Conservation (phyloP, 2,888 invertebrate genomes). For the Drosophila paranaensis region DNA sequence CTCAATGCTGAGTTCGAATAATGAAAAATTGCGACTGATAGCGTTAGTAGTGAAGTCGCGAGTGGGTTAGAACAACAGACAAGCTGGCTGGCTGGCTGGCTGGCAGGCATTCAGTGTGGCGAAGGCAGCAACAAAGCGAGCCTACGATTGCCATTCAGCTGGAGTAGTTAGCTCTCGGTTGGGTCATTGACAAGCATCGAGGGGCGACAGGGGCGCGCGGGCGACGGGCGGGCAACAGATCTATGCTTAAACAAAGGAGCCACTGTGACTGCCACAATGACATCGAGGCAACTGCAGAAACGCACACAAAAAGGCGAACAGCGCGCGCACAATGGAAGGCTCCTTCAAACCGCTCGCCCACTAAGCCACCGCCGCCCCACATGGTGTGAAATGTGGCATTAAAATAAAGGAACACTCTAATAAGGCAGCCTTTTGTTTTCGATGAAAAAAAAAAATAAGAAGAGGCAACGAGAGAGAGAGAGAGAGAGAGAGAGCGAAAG, state of each 20-base stretch:
- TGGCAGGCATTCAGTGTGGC: not conserved
- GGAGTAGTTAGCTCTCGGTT: slow-evolving; percentile 42
- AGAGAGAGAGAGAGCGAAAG: not conserved
- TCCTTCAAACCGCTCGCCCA: not conserved
- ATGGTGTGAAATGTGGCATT: slow-evolving; percentile 74
- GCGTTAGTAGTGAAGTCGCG: slow-evolving; percentile 41
- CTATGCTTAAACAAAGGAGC: slow-evolving; percentile 61
- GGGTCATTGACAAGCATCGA: slow-evolving; percentile 27
- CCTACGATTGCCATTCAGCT: slow-evolving; percentile 53
- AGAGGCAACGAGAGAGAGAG: not conserved
- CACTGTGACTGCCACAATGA: slow-evolving; percentile 42
- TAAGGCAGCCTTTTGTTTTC: slow-evolving; percentile 75
- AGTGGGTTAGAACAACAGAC: slow-evolving; percentile 43
- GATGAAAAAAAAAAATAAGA: slow-evolving; percentile 44
- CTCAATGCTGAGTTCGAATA: slow-evolving; percentile 34
- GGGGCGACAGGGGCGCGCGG: not conserved
- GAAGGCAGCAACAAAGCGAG: slow-evolving; percentile 32
- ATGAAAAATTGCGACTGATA: slow-evolving; percentile 57
- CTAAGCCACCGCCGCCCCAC: slow-evolving; percentile 24
- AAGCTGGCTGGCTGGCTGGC: not conserved
- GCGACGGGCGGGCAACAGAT: not conserved
- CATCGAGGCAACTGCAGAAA: slow-evolving; percentile 27
- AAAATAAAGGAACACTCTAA: slow-evolving; percentile 78
- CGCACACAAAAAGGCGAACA: slow-evolving; percentile 41
- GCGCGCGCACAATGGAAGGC: slow-evolving; percentile 30